phyloP scores from a whole-genome alignment of 30 jellyfish, hydroid and myxozoan genomes.

The Pelagia noctiluca region DNA sequence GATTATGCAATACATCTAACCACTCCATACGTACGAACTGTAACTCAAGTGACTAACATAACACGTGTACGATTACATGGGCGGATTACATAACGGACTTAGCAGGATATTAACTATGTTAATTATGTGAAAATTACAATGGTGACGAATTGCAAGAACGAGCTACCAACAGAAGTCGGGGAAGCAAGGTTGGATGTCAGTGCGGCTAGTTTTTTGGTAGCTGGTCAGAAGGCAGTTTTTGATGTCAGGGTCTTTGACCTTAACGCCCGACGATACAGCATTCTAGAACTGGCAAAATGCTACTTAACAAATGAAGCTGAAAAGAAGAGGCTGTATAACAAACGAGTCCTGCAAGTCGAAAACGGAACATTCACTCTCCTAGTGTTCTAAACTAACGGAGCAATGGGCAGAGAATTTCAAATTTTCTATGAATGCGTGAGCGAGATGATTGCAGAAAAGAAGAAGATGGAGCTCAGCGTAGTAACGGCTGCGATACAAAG shows the following conservation, averaged over 20 bases:
- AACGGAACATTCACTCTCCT: constrained; percentile 45
- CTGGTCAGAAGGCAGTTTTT: constrained; percentile 28
- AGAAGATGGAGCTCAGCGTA: constrained; percentile 8
- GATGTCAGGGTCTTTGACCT: constrained; percentile 39
- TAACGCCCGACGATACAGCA: constrained; percentile 50
- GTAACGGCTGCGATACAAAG: constrained; percentile 28
- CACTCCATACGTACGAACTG: no score
- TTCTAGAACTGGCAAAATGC: constrained; percentile 28
- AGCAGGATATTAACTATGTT: no score
- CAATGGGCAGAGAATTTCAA: constrained; percentile 40
- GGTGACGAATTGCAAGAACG: constrained; percentile 25
- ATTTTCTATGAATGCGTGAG: constrained; percentile 28
- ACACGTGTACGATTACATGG: no score
- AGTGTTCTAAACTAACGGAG: constrained; percentile 43
- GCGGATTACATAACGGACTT: no score
- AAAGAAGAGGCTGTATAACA: constrained; percentile 5
- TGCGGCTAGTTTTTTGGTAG: constrained; percentile 26
- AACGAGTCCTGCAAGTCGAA: constrained; percentile 56
- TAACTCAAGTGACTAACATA: no score
- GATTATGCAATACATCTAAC: no score
- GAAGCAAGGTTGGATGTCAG: constrained; percentile 18
- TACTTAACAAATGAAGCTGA: constrained; percentile 23
- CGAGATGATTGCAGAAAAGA: constrained; percentile 36
- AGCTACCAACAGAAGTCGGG: constrained; percentile 21
- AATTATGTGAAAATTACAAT: no score